These are phyloP conservation scores for Anser cygnoides DNA, from an alignment of 2,113 vertebrate species.

Conservation along the genomic window DNA sequence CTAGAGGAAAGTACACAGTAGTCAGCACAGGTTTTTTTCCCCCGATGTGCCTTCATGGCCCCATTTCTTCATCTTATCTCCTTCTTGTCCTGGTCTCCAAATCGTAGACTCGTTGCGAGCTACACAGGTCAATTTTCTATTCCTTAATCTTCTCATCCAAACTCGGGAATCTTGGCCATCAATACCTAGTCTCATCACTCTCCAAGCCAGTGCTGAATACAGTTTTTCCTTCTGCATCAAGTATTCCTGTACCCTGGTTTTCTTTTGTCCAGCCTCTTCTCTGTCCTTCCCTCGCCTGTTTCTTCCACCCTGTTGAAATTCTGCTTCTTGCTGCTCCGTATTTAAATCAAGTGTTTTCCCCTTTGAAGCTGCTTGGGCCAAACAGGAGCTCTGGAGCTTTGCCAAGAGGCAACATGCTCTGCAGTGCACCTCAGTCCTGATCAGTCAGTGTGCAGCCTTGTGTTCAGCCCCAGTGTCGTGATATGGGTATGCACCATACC, in stretches of 20 bases:
- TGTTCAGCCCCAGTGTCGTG: rapidly evolving
- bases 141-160: not conserved
- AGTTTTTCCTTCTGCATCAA: not conserved
- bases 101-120: not conserved
- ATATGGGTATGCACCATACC: not conserved
- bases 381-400: not conserved
- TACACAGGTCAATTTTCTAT: not conserved
- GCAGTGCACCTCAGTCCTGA: not conserved
- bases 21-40: not conserved
- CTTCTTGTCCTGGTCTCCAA: not conserved
- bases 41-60: no score
- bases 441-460: not conserved
- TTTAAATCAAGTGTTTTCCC: not conserved
- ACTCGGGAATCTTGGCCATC: not conserved
- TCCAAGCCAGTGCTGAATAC: not conserved
- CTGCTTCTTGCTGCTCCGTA: not conserved
- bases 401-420: not conserved
- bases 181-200: not conserved
- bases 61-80: not conserved
- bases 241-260: not conserved
- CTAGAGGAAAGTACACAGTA: not conserved
- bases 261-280: not conserved
- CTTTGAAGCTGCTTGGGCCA: not conserved
- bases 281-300: not conserved
- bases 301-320: not conserved